Evolutionary conservation across 1,140 invertebrate genomes (phyloP), one percentile per base, ranked within the genome.

Genomic region (Babylonia areolata): DNA sequence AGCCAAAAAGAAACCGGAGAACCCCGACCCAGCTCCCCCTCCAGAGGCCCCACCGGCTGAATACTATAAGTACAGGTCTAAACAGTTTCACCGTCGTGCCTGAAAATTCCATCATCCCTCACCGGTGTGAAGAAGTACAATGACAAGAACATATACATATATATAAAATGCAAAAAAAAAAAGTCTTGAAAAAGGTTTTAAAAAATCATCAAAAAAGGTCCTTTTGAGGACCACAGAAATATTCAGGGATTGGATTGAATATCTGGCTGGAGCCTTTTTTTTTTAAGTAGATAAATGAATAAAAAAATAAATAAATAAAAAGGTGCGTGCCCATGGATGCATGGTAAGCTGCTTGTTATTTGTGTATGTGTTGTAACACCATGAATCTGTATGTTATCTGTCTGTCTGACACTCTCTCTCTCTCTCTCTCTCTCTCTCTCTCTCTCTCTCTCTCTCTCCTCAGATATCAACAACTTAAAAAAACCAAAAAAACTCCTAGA

Each of bases 381-480:
- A 69, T 28, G 20, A 69, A 9, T 20, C 35, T 31, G 17, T 31
- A 12, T 23, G 9, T 23, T 69, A 9, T 69, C 71, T 73, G 3
- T 73, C 31, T 73, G 31, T 73, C 3, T 73, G 9, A 17, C 64
- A 12, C 71, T 73, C 31, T 35, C 17, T 73, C 71, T 73, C 71
- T 73, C 71, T 73, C 71, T 73, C 71, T 73, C 71, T 73, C 71
- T 73, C 71, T 73, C 71, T 73, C 71, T 73, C 71, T 73, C 71
- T 73, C 71, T 73, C 71, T 73, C 71, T 73, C 71, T 73, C 71
- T 73, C 71, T 73, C 71, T 73, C 71, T 73, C 71, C 28, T 69
- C 31, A 28, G 23, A 28, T 69, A 12, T 69, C n/a, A n/a, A n/a
- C n/a, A n/a, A n/a, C n/a, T n/a, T n/a, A n/a, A n/a, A n/a, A n/a